Percentiles rank a stretch among this genome's conserved stretches.
These are phyloP conservation scores for Drosophila nigricruria DNA, from an alignment of 2,888 invertebrate species.

Conservation along the genomic window DNA sequence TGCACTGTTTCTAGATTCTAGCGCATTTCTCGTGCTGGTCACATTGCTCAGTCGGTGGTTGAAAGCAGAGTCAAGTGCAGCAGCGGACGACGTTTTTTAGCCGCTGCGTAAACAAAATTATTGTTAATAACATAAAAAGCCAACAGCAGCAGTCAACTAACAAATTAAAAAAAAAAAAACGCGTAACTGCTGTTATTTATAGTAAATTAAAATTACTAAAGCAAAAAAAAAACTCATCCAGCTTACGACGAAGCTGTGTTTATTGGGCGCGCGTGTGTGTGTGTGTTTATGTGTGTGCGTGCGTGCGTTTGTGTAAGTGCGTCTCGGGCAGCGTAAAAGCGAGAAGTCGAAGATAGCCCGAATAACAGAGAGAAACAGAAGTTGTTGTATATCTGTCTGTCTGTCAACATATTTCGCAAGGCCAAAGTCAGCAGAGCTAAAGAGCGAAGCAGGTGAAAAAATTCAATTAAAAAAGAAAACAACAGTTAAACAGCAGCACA, in stretches of 20 bases:
- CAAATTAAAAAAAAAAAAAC: slow-evolving; percentile 24
- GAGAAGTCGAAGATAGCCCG: slow-evolving; percentile 52
- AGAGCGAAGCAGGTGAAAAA: slow-evolving; percentile 18
- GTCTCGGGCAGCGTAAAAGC: slow-evolving; percentile 45
- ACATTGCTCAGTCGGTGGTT: slow-evolving; percentile 55
- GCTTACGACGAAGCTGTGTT: slow-evolving; percentile 50
- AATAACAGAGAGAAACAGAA: slow-evolving; percentile 54
- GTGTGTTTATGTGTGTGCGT: slow-evolving; percentile 35
- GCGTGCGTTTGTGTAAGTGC: slow-evolving; percentile 40
- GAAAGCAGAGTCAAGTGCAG: slow-evolving; percentile 54
- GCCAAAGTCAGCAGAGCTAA: slow-evolving; percentile 42
- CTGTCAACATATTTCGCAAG: slow-evolving; percentile 56
- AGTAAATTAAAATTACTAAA: slow-evolving; percentile 1
- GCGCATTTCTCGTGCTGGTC: slow-evolving; percentile 22
- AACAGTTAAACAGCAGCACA: slow-evolving; percentile 22
- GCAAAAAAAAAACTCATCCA: slow-evolving; percentile 20
- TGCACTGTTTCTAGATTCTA: slow-evolving; percentile 10
- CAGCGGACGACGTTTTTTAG: slow-evolving; percentile 40
- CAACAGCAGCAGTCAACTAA: slow-evolving; percentile 1
- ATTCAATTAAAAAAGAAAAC: slow-evolving; percentile 9
- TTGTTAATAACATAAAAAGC: slow-evolving; percentile 58
- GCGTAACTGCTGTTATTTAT: slow-evolving; percentile 11
- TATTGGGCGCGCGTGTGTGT: slow-evolving; percentile 27
- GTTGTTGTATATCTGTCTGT: slow-evolving; percentile 47
- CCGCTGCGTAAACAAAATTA: slow-evolving; percentile 66